Base-by-base conservation (phyloP, 1,140 invertebrate species). In the Mizuhopecten yessoensis region DNA sequence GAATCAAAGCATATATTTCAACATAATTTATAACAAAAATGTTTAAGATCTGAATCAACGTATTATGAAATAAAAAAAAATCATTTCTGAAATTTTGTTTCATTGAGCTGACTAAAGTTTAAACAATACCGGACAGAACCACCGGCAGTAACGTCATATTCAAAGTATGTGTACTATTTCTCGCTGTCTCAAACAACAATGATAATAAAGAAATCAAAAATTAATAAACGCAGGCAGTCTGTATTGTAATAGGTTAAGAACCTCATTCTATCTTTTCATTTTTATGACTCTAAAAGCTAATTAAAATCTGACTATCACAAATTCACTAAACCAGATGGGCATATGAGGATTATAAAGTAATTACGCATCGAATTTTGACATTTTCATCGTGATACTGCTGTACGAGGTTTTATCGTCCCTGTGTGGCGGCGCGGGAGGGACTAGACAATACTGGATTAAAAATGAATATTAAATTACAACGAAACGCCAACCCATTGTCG, bases 131-230 rank as follows among this genome's bases (percentile, higher is more conserved):
- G 17, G 9, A 7, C 42, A 45, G 9, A 45, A 45, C 1, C 9
- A 0, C 17, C 10, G 17, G 42, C 42, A 45, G 9, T 45, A 15
- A 45, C 57, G 57, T 75, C 57, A 75, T 17, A 75, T 9, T 75
- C 17, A 75, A 75, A 29, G n/a, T 29, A 75, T 75, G 57, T 75
- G 23, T 75, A 75, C 57, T 29, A 75, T 75, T 75, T 29, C 23
- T 75, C 23, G 1, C 57, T n/a, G n/a, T 29, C n/a, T 17, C 57
- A 0, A 75, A 75, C 17, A n/a, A 75, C 57, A 75, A 75, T 29
- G n/a, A 75, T 75, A 75, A 75, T 75, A 75, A 75, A 75, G 57
- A 75, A 75, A 75, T 75, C 57, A 75, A 5, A 75, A 75, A 75
- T 29, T 49, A 49, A 49, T 49, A 49, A 49, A 49, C 10, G 5